phyloP scores from a whole-genome alignment of 2,888 invertebrate genomes.

The Epinotia bilunana region DNA sequence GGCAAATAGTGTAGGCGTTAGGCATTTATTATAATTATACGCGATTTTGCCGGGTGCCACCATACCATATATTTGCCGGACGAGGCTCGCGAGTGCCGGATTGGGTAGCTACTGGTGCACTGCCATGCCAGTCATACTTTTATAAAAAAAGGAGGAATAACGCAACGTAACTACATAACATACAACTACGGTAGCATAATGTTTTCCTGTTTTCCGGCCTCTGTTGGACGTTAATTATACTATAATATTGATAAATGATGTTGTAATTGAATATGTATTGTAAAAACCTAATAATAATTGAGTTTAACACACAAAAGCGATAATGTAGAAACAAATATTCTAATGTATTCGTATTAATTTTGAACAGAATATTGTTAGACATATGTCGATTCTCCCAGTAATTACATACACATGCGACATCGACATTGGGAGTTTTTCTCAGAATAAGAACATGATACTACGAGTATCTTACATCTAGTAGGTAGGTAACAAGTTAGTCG shows the following conservation, averaged over 20 bases:
- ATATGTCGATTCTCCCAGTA: not conserved
- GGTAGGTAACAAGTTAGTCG: conserved; percentile 52
- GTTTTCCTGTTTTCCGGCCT: conserved; percentile 23
- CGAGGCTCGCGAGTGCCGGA: too few species aligned
- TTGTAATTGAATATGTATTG: not conserved
- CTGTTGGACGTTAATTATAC: conserved; percentile 4
- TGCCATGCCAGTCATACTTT: too few species aligned
- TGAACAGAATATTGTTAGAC: not conserved
- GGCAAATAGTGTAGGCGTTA: too few species aligned
- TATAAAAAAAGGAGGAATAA: not conserved
- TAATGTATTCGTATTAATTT: not conserved
- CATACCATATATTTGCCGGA: too few species aligned
- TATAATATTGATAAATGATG: too few species aligned
- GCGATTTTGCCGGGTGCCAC: too few species aligned
- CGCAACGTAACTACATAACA: not conserved
- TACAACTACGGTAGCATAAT: not conserved
- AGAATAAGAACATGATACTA: conserved; percentile 25
- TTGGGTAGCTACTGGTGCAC: too few species aligned
- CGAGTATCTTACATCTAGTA: not conserved
- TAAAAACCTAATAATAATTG: not conserved
- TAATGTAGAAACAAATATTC: not conserved
- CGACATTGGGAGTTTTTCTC: conserved; percentile 24
- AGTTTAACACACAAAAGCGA: not conserved
- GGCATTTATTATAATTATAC: too few species aligned
- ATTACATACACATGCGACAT: not conserved